phyloP scores from a whole-genome alignment of 2,113 vertebrate genomes.

The Oncorhynchus tshawytscha region DNA sequence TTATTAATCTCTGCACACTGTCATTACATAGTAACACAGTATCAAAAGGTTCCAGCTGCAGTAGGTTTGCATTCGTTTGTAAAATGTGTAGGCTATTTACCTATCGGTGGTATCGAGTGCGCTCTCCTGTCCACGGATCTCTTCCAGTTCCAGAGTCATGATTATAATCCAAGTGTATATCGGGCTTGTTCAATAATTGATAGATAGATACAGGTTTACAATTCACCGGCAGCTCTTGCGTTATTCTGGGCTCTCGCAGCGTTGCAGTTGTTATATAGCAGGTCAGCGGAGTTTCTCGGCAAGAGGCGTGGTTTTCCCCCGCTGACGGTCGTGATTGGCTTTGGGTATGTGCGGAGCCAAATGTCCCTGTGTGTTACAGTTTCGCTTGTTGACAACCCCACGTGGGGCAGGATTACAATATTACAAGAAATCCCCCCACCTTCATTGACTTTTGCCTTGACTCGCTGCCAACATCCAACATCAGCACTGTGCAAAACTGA shows the following conservation, averaged over 20 bases:
- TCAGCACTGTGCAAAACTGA: constrained; percentile 39
- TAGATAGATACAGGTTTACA: background rate
- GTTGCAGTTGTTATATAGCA: constrained; percentile 68
- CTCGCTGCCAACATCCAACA: constrained; percentile 43
- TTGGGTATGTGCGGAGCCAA: constrained; percentile 20
- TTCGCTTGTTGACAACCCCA: constrained; percentile 68
- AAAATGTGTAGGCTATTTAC: constrained; percentile 59
- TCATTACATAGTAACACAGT: background rate
- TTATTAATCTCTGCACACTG: constrained; percentile 11
- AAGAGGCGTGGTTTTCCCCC: constrained; percentile 49
- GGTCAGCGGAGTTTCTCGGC: constrained; percentile 57
- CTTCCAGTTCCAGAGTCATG: constrained; percentile 97
- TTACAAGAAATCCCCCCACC: constrained; percentile 62
- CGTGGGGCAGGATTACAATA: constrained; percentile 73
- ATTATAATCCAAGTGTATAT: constrained; percentile 64
- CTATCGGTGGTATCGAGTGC: constrained; percentile 80
- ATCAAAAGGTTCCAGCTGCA: background rate
- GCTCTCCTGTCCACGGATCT: constrained; percentile 82
- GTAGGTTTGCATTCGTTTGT: background rate
- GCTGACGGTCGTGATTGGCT: constrained; percentile 75
- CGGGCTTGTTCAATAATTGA: constrained; percentile 12
- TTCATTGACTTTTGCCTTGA: background rate
- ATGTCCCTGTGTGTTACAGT: constrained; percentile 28
- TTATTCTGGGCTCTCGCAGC: constrained; percentile 51
- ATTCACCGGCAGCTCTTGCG: background rate